Percentiles rank a stretch among this genome's conserved stretches.
These are phyloP conservation scores for Diaprepes abbreviatus DNA, from an alignment of 2,888 invertebrate genomes.

Conservation along the genomic window DNA sequence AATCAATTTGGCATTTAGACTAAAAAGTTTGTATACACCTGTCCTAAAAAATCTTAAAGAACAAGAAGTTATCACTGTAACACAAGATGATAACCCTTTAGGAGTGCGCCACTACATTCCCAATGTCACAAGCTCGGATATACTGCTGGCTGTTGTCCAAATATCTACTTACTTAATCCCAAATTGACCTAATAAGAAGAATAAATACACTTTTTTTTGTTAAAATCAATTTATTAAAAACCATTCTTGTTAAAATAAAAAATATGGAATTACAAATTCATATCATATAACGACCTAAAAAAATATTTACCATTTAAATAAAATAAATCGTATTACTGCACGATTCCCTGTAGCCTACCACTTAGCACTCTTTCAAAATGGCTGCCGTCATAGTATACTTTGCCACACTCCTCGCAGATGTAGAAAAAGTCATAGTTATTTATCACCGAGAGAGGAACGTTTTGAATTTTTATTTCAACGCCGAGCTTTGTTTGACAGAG, in stretches of 20 bases:
- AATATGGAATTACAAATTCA: conserved; percentile 11
- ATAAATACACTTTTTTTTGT: background rate
- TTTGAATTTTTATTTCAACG: conserved; percentile 71
- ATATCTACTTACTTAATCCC: no score
- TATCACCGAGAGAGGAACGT: conserved; percentile 60
- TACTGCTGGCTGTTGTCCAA: no score
- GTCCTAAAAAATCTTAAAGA: no score
- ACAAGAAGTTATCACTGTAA: no score
- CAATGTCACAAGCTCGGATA: no score
- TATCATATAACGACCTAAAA: conserved; percentile 6
- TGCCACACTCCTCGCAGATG: conserved; percentile 81
- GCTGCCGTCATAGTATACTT: conserved; percentile 78
- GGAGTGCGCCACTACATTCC: no score
- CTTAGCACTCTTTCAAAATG: conserved; percentile 62
- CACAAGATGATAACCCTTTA: no score
- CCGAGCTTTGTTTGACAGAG: conserved; percentile 71
- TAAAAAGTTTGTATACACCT: no score
- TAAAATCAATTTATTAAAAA: conserved; percentile 2
- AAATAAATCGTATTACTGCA: conserved; percentile 45
- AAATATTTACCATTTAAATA: background rate
- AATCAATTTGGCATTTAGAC: no score
- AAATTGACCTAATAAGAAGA: no score
- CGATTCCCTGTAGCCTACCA: conserved; percentile 62
- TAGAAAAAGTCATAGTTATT: conserved; percentile 71
- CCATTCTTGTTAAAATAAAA: conserved; percentile 2